phyloP scores from a whole-genome alignment of 2,797 vertebrate genomes.

The Poecile montanus region DNA sequence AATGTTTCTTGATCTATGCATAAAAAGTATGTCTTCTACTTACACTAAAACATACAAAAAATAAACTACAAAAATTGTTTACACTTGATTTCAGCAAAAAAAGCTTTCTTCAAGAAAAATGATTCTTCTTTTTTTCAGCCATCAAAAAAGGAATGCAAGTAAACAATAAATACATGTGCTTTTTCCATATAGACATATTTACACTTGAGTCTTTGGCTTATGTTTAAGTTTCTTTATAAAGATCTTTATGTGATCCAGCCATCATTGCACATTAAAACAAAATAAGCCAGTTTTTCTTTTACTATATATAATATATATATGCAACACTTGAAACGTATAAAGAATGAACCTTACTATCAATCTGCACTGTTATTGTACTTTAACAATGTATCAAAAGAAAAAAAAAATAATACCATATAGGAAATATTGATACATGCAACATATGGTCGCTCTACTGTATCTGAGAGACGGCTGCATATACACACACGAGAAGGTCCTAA shows the following conservation, averaged over 20 bases:
- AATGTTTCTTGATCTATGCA: slow-evolving; percentile 81
- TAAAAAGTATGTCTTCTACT: slow-evolving; percentile 83
- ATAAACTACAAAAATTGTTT: slow-evolving; percentile 89
- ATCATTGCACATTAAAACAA: slow-evolving; percentile 89
- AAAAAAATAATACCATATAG: slow-evolving; percentile 63
- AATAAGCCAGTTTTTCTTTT: slow-evolving; percentile 81
- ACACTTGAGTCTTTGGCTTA: slow-evolving; percentile 99
- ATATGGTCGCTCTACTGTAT: slow-evolving; percentile 70
- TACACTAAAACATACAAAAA: slow-evolving; percentile 91
- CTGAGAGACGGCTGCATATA: slow-evolving; percentile 75
- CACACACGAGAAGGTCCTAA: slow-evolving; percentile 71
- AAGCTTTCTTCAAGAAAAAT: slow-evolving; percentile 82
- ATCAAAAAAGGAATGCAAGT: slow-evolving; percentile 92
- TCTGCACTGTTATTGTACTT: slow-evolving; percentile 75
- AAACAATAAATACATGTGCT: slow-evolving; percentile 99
- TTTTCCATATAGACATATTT: slow-evolving; percentile 99
- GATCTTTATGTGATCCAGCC: slow-evolving; percentile 85
- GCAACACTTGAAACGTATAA: slow-evolving; percentile 78
- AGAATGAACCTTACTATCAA: slow-evolving; percentile 74
- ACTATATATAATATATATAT: slow-evolving; percentile 81
- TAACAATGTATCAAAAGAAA: slow-evolving; percentile 69
- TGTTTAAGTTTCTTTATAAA: slow-evolving; percentile 91
- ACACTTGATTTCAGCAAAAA: slow-evolving; percentile 85
- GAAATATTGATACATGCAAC: slow-evolving; percentile 84
- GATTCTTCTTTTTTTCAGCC: slow-evolving; percentile 87